Percentiles rank a stretch among this genome's conserved stretches.
Conservation (phyloP, 2,888 invertebrate genomes). For the Acronicta alni region DNA sequence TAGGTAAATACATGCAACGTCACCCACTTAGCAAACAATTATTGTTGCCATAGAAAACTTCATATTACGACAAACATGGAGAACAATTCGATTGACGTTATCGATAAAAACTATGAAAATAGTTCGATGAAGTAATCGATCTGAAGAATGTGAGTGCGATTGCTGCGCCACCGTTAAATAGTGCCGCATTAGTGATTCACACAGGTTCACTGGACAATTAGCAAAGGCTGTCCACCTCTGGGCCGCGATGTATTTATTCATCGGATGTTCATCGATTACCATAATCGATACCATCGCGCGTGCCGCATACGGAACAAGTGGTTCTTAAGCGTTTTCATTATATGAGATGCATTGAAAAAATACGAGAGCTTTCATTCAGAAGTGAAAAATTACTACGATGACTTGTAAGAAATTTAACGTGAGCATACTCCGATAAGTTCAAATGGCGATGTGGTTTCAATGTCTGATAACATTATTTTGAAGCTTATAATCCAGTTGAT, state of each 20-base stretch:
- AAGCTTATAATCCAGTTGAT: neutral
- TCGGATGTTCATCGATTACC: conserved; percentile 88
- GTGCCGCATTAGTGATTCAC: conserved; percentile 84
- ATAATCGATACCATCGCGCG: conserved; percentile 87
- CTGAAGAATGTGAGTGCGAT: conserved; percentile 69
- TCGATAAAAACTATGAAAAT: conserved; percentile 51
- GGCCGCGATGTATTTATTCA: conserved; percentile 86
- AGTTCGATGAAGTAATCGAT: conserved; percentile 55
- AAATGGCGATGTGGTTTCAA: neutral
- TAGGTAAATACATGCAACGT: conserved; percentile 26
- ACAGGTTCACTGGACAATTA: conserved; percentile 87
- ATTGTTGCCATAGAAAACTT: conserved; percentile 22
- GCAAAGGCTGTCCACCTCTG: conserved; percentile 89
- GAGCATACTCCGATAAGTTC: neutral
- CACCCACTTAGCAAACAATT: conserved; percentile 21
- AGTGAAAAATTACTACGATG: conserved; percentile 30
- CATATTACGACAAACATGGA: neutral
- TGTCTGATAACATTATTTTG: neutral
- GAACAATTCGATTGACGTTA: conserved; percentile 25
- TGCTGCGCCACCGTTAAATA: conserved; percentile 76
- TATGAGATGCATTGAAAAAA: conserved; percentile 73
- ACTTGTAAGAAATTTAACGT: conserved; percentile 12
- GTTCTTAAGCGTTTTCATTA: conserved; percentile 73
- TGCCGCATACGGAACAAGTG: conserved; percentile 84
- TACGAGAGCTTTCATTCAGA: conserved; percentile 57